Conservation (phyloP, 2,797 vertebrate genomes). For the Linurgus olivaceus region DNA sequence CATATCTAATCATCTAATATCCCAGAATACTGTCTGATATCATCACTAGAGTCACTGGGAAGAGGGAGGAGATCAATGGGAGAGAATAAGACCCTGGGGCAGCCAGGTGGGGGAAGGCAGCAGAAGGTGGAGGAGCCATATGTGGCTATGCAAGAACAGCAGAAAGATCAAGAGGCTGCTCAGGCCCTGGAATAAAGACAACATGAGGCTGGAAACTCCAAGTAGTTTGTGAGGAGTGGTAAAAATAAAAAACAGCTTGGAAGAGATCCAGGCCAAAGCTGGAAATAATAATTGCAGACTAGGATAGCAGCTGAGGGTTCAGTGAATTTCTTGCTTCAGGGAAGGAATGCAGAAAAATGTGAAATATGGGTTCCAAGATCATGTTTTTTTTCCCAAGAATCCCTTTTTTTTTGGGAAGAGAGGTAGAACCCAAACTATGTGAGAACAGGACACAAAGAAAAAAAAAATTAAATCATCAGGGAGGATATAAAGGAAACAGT, state of each 20-base stretch:
- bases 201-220: neutral
- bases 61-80: neutral
- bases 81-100: neutral
- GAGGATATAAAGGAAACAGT: neutral
- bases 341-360: neutral
- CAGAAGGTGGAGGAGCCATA: neutral
- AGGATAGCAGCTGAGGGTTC: neutral
- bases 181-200: neutral
- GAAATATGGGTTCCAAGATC: neutral
- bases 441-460: neutral
- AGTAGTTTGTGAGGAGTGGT: neutral
- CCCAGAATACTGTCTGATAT: neutral
- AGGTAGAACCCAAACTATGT: neutral
- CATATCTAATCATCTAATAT: neutral
- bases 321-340: neutral
- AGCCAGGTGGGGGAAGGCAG: accelerated
- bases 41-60: neutral
- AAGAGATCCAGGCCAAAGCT: neutral
- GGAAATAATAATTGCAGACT: neutral
- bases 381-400: neutral
- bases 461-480: neutral
- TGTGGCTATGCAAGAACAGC: neutral
- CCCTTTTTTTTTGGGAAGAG: neutral
- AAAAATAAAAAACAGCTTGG: neutral
- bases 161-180: neutral